Base-by-base conservation (phyloP, 1,140 invertebrate species). In the Ceratitis capitata region DNA sequence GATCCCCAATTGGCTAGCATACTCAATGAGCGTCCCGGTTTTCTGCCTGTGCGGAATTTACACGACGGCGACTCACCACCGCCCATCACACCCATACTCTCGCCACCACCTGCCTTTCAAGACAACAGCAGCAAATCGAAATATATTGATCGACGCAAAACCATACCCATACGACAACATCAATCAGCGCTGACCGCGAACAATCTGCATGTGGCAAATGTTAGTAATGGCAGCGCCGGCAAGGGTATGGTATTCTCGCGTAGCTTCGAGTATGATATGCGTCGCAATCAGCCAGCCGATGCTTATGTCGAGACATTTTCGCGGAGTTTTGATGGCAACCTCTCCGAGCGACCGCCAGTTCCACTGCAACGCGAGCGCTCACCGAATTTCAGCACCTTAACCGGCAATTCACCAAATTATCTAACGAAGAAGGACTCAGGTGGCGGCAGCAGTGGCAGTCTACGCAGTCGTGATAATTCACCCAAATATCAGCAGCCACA, bases 81-180 rank as follows among this genome's bases (percentile, higher is more conserved):
- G 23, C 92, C 92, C 47, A 89, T 92, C 9, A 93, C 92, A 0
- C 92, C 93, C 3, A 93, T 93, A 84, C 89, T 93, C 14, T 93
- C 92, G 42, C 93, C 93, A n/a, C 93, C 93, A 12, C 93, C 92
- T 26, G 93, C 93, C 42, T 93, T 93, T 85, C 92, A 93, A 86
- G 92, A 93, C 85, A n/a, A n/a, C n/a, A 88, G 89, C 69, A 90
- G 86, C 29, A 88, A 87, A 56, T 26, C 82, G 3, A 86, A 87
- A 61, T 87, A 88, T 56, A 85, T 85, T 19, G 89, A 90, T 2
- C 82, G 88, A 1, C 87, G 87, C 5, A 90, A 88, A 74, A 83
- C 83, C 42, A 85, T 74, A 53, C 39, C 89, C 0, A 88, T 78
- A 45, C 85, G 88, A 0, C 87, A 88, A 29, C 87, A 6, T 53